Evolutionary conservation across 2,888 invertebrate genomes (phyloP), one percentile per base, ranked within the genome.

Genomic region (Bellardia bayeri): DNA sequence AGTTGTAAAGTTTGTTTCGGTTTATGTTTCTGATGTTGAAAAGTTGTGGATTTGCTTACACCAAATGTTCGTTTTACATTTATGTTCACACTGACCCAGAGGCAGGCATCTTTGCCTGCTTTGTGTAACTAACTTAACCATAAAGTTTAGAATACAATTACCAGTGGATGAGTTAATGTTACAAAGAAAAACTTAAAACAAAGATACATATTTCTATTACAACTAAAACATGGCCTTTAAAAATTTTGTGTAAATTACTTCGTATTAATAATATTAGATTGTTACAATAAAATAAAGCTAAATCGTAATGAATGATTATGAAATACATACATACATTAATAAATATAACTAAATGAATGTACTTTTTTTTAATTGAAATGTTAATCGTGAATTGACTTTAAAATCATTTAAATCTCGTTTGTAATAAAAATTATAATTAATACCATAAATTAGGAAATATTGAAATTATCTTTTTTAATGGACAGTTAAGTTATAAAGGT

Each of bases 201-300:
- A 30, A 58, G 14, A n/a, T n/a, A n/a, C n/a, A 45, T 2, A 74
- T 11, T 78, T 45, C 33, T 4, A n/a, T 66, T 68, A 45, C 42
- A 66, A 56, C 54, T 56, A 68, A 68, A 68, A 58, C 68, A 79
- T 68, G 79, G 58, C 79, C 61, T 16, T 61, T 45, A 30, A 23
- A 79, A 79, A 49, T 49, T 49, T 69, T 45, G 58, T 69, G 58
- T 58, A 61, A 66, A 49, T 40, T n/a, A 23, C 23, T 71, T 51
- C 23, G 23, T 23, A 13, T 1, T 49, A 13, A 33, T 42, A 16
- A 2, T n/a, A 5, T 6, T 79, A 33, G 13, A 16, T 5, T 33
- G 37, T 54, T 56, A 63, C 7, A 14, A n/a, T n/a, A 54, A 68
- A 68, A 79, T 79, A 81, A 81, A 81, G 63, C 63, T 81, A 81